Evolutionary conservation across 2,797 vertebrate species (phyloP).

Genomic region (Dipus sagitta): DNA sequence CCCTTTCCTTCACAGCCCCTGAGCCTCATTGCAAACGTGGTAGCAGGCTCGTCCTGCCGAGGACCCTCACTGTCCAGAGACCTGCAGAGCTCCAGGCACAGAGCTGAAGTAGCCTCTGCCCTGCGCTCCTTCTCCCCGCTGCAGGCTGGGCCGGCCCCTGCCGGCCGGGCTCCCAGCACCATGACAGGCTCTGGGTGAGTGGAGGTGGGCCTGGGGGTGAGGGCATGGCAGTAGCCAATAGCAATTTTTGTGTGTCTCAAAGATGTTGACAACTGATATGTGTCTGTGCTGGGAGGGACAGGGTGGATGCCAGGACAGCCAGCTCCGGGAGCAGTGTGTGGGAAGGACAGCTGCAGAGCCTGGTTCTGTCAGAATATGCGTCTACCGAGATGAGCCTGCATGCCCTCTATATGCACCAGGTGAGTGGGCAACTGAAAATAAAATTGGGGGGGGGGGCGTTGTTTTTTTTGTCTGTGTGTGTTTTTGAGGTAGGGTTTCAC

Average conservation of each 20-base stretch:
- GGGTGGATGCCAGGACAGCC: conserved; percentile 94
- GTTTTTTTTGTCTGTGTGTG: too few relatives aligned
- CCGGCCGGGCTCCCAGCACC: conserved; percentile 85
- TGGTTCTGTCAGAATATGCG: conserved; percentile 97
- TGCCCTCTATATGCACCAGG: conserved; percentile 98
- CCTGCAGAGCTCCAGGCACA: conserved; percentile 90
- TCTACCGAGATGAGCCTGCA: conserved; percentile 99
- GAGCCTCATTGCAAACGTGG: conserved; percentile 96
- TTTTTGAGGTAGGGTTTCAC: too few relatives aligned
- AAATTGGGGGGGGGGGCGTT: too few relatives aligned
- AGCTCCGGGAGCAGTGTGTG: conserved; percentile 98
- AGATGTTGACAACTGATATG: conserved; percentile 40
- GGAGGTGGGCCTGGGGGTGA: conserved; percentile 4
- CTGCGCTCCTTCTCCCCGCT: conserved; percentile 95
- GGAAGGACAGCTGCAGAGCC: conserved; percentile 97
- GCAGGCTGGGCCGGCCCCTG: conserved; percentile 91
- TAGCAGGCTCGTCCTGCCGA: conserved; percentile 92
- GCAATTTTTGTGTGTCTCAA: neutral
- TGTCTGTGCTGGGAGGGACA: conserved; percentile 80
- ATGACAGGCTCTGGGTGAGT: conserved; percentile 93
- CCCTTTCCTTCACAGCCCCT: conserved; percentile 90
- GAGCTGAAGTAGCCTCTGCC: conserved; percentile 93
- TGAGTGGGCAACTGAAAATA: conserved; percentile 82
- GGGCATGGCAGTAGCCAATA: neutral
- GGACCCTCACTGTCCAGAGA: conserved; percentile 92